Conservation (phyloP, 37 sponge, comb jelly and placozoan genomes). For the Axinella damicornis region DNA sequence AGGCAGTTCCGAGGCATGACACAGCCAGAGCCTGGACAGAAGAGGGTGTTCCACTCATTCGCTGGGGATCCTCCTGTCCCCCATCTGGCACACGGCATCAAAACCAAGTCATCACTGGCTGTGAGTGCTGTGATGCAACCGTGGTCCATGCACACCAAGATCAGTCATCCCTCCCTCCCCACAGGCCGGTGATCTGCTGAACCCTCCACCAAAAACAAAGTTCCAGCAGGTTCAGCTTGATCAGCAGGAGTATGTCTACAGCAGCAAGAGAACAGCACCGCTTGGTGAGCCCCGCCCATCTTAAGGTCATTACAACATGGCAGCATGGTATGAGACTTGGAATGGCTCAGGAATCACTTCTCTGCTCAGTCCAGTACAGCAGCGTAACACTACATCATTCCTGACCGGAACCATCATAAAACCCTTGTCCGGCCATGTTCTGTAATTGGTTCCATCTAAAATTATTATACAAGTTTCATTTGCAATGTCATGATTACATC, state of each 20-base stretch:
- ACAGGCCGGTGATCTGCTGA: conserved; percentile 83
- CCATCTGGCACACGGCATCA: conserved; percentile 68
- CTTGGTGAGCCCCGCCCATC: conserved; percentile 85
- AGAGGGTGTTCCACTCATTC: conserved; percentile 53
- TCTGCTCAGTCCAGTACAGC: no score
- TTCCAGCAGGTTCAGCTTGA: conserved; percentile 75
- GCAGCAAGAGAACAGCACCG: conserved; percentile 77
- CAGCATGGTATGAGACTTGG: no score
- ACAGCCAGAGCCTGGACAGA: conserved; percentile 75
- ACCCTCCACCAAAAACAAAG: conserved; percentile 79
- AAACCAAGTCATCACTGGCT: conserved; percentile 72
- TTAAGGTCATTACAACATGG: no score
- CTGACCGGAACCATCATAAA: no score
- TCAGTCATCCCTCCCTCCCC: not conserved
- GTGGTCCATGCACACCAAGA: no score
- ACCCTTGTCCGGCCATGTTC: no score
- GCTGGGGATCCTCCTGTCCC: conserved; percentile 54
- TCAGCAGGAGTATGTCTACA: conserved; percentile 79
- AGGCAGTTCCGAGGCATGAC: conserved; percentile 60
- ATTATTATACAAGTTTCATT: no score
- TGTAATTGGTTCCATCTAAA: no score
- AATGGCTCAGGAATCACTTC: no score
- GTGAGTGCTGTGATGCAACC: conserved; percentile 16
- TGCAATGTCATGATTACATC: no score
- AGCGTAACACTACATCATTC: no score